Base-by-base conservation (phyloP, 2,113 vertebrate species). In the Motacilla tschutschensis region DNA sequence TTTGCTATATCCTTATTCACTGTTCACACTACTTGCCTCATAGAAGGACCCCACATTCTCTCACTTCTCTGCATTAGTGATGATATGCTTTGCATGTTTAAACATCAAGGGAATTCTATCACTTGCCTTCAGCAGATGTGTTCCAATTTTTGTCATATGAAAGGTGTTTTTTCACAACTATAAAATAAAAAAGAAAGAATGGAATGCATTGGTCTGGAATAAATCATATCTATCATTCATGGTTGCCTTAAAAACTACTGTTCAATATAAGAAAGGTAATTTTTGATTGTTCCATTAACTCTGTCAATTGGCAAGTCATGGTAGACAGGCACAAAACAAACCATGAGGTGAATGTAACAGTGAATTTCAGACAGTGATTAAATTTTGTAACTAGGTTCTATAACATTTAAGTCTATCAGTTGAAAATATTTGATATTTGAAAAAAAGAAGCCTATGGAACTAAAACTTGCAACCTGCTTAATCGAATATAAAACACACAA, bases 241-340 rank as follows among this genome's bases (percentile, higher is more conserved):
- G 38, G 40, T 28, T 8, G 2, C 26, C 29, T 36, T 77, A 50
- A 62, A 89, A 79, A 41, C 24, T 82, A 14, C 4, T 69, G 3
- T 82, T 85, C 43, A 65, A 13, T 58, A 24, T 60, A 72, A 62
- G 29, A 82, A 89, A 76, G 8, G 69, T 83, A 87, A 87, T 87
- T 92, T 55, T 70, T 82, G 51, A 82, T 50, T 85, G 55, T 79
- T 73, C 53, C 21, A 73, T 92, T 92, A 73, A 79, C 44, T 85
- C 43, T 58, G n/a, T 65, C 79, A 83, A 28, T 40, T 73, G 40
- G 2, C 17, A 84, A 66, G 69, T 58, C 51, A 36, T 19, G 14
- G 43, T 31, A 85, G 75, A 65, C 38, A 69, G 41, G n/a, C 47
- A 66, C 2, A 79, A 79, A 91, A 62, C 36, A 79, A 92, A 83